Evolutionary conservation across 2,797 vertebrate genomes (phyloP).

Genomic region (Denticeps clupeoides): DNA sequence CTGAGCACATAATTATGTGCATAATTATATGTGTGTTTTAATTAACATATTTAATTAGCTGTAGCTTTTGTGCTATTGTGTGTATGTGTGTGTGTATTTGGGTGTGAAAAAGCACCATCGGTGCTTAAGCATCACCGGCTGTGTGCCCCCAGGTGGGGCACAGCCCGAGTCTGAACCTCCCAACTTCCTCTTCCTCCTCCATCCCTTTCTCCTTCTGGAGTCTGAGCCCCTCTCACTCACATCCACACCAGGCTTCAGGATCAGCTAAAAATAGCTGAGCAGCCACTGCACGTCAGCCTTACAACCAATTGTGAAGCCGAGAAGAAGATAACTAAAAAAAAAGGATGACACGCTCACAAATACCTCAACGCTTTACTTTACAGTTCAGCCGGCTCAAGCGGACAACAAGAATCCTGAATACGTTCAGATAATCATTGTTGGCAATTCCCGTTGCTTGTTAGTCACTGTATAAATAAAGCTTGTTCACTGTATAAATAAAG

Average conservation of each 20-base stretch:
- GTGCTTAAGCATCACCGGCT: too few species aligned
- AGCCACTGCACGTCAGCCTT: conserved; percentile 15
- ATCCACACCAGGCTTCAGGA: conserved; percentile 13
- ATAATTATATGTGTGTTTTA: background rate
- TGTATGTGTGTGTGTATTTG: background rate
- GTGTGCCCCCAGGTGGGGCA: background rate
- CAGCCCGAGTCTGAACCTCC: background rate
- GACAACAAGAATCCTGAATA: too few species aligned
- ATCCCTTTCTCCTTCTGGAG: background rate
- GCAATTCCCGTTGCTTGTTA: too few species aligned
- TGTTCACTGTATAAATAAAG: too few species aligned
- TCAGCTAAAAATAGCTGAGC: conserved; percentile 32
- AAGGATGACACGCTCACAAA: conserved; percentile 43
- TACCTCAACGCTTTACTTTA: too few species aligned
- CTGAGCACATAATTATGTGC: background rate
- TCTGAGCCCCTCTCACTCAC: background rate
- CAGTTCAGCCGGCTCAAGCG: too few species aligned
- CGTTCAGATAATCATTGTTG: too few species aligned
- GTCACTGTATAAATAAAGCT: too few species aligned
- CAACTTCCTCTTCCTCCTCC: background rate
- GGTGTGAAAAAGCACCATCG: too few species aligned
- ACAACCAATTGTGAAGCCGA: too few species aligned
- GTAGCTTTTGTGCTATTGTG: background rate
- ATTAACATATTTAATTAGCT: background rate
- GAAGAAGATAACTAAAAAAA: too few species aligned